Evolutionary conservation across 2,888 invertebrate genomes (phyloP), one percentile per base, ranked within the genome.

Genomic region (Eurytoma californica): DNA sequence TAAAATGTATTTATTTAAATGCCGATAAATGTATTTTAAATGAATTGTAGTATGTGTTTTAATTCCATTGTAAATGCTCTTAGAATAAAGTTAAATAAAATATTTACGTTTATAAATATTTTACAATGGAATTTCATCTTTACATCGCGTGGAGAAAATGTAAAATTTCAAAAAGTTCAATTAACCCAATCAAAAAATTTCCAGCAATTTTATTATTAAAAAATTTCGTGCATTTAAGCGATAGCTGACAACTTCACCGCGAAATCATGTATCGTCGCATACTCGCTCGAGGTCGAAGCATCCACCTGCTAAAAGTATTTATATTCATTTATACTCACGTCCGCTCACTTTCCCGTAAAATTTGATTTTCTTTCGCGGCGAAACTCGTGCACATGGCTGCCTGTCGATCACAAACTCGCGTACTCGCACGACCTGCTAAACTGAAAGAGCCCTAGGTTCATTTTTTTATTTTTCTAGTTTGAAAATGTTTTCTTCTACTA

Each of bases 341-440:
- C 47, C 28, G 61, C 51, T 16, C 60, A 51, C 28, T 72, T 61
- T 28, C n/a, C 30, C 20, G 72, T 47, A 18, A 72, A 72, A 72
- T 72, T 61, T 61, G 49, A 72, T 72, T 72, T 72, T 49, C 58
- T 58, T 18, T 18, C 16, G 18, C 12, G 20, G 20, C 16, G 24
- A 20, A 66, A 16, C 28, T 7, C 18, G 30, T 57, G 16, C 14
- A 47, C 16, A 9, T 14, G 4, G 12, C 20, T 2, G 63, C 20
- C 58, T 49, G 66, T 73, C 73, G 24, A 66, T 73, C 73, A 73
- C 55, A 14, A 39, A 30, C 30, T 30, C 30, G 5, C 30, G 5
- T 30, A 30, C 30, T 30, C 30, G 30, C 30, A 30, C n/a, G 13
- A 51, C 51, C 51, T 3, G 63, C 13, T 12, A 63, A 30, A 63